Conservation (phyloP, 2,888 invertebrate genomes). For the Anagyrus pseudococci region DNA sequence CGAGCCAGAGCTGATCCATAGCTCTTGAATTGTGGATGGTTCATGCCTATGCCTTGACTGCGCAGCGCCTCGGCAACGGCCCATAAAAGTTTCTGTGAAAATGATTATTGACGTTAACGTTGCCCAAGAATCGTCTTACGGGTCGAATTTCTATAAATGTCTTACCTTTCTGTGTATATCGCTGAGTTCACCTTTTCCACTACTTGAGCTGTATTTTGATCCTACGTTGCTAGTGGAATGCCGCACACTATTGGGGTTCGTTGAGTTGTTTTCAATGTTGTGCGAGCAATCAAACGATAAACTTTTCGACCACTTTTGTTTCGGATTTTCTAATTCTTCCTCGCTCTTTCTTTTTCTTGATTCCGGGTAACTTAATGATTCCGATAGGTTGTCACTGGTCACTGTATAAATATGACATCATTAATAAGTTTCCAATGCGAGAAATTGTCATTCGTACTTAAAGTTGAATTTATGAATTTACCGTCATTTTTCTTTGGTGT, state of each 20-base stretch:
- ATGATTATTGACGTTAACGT: too few species aligned
- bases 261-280: conserved; percentile 45
- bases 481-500: conserved; percentile 63
- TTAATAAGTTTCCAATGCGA: background rate
- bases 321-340: conserved; percentile 53
- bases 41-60: conserved; percentile 73
- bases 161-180: conserved; percentile 71
- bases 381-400: background rate
- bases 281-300: conserved; percentile 65
- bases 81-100: conserved; percentile 77
- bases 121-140: too few species aligned
- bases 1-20: conserved; percentile 74
- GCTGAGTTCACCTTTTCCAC: conserved; percentile 64
- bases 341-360: conserved; percentile 55
- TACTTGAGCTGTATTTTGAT: conserved; percentile 43
- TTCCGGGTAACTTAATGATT: conserved; percentile 40
- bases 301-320: conserved; percentile 60
- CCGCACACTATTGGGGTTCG: conserved; percentile 43
- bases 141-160: too few species aligned
- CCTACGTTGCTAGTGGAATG: conserved; percentile 48
- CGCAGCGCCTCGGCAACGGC: conserved; percentile 80
- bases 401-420: background rate
- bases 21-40: conserved; percentile 74
- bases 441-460: too few species aligned
- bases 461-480: too few species aligned